Evolutionary conservation across 2,888 invertebrate genomes (phyloP), one percentile per base, ranked within the genome.

Genomic region (Acrobasis repandana): DNA sequence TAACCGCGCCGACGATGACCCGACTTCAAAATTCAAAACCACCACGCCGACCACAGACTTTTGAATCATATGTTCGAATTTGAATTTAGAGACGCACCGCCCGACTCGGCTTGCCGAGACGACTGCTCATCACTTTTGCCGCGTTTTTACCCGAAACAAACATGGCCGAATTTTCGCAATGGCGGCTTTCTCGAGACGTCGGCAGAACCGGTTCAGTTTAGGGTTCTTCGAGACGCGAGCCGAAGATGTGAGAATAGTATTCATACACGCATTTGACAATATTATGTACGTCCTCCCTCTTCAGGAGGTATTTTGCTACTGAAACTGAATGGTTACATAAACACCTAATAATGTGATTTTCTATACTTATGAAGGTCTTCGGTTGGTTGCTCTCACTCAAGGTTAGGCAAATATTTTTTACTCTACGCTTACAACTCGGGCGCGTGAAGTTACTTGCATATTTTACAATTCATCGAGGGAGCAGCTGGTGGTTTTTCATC

Each of bases 81-180:
- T 74, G 72, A 77, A 76, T 75, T 70, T 71, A 63, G 70, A 76
- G 62, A 71, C 68, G 67, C 68, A 75, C 62, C 73, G 73, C 67
- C 71, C 73, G 74, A 68, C 71, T 71, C 70, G 70, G 70, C 67
- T 69, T 73, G 68, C 70, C 75, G 74, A 75, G 67, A 77, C 77
- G 77, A 79, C 73, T 62, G 74, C 76, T 77, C 74, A 70, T 73
- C 75, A 78, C 75, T 79, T 79, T 83, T 83, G 77, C 83, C 80
- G 83, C 82, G 82, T 83, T 87, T 86, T 85, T 83, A 79, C 80
- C 72, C 73, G 79, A 79, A 80, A 82, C 83, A 80, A 88, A 88
- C 80, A 89, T 88, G 88, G 88, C 87, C 87, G 89, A 90, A 89
- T 84, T 85, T 83, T 80, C 77, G 79, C 77, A 77, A 82, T 81